Evolutionary conservation across 2,888 invertebrate species (phyloP), one percentile per base, ranked within the genome.

Genomic region (Tachystola acroxantha): DNA sequence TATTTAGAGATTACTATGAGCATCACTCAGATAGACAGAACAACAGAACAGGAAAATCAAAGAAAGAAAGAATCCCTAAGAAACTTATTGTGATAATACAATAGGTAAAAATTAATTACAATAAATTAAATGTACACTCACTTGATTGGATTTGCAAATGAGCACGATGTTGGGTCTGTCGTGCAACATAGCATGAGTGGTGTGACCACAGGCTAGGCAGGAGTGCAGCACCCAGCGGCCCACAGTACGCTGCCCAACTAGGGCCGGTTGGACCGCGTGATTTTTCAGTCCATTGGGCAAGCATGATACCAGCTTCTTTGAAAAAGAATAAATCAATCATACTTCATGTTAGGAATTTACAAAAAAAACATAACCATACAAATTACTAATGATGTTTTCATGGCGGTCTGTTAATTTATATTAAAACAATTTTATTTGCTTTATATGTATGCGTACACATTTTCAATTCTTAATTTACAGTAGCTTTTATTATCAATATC

Each of bases 171-270:
- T 65, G 13, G 61, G 46, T 33, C 55, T 60, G 38, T 90, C 89
- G 53, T 86, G 82, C 46, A 89, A 84, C 27, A 89, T 70, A 32
- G 92, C 92, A 71, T 92, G 91, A 10, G 91, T 91, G 48, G 87
- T 82, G 46, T 88, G 82, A 27, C 84, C 87, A 70, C 93, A 93
- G 52, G 91, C 91, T 38, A 91, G 75, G 70, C 93, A 93, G 32
- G 86, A 87, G 62, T 90, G 86, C 40, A 92, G 58, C 19, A 76
- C 81, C 91, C 92, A 92, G 40, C 84, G 80, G 34, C 90, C 91
- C n/a, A 90, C 71, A 41, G 67, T 70, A 40, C 87, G 81, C 45
- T 88, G 80, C 38, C 88, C 82, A 11, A 91, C 82, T 45, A 92
- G 69, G 13, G 89, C 82, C 25, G 89, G 82, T 60, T 91, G 91